Evolutionary conservation across 2,888 invertebrate species (phyloP), one percentile per base, ranked within the genome.

Genomic region (Mactromeris polynyma): DNA sequence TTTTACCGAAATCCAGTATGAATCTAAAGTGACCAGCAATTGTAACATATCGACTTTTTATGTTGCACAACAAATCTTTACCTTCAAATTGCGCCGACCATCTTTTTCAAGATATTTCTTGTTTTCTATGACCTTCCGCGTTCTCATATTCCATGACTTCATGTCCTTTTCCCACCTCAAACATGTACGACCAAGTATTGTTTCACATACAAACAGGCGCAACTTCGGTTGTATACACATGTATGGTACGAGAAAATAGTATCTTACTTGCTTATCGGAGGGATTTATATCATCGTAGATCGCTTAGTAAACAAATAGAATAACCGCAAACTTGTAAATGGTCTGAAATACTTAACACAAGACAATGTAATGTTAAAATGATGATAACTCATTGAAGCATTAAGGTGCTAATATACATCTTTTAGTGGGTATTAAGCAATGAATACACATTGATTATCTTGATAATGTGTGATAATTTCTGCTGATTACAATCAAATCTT

Each of bases 361-460:
- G 36, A 73, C 73, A 33, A 19, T 36, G 19, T 73, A 36, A 33
- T 73, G 19, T 17, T 36, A 73, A 73, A 73, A 26, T 73, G 17
- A 17, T 17, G 33, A 58, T 33, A 51, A 58, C 4, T 40, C 40
- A 77, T n/a, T 83, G 83, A 83, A 73, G 83, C 83, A 73, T 83
- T 73, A 21, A 83, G 83, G 83, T 83, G 83, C 69, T 83, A 83
- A 83, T 83, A 42, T 42, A 42, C 26, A 46, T 69, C 73, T 83
- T 42, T 83, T 73, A 33, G 73, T 6, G 73, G 73, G 31, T 33
- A 73, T 73, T 73, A 73, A 73, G 73, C 73, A 7, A 36, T 73
- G 73, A 73, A 73, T 73, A 36, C 31, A 33, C 36, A 73, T 73
- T 33, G 31, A 36, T 36, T 33, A 26, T 26, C 26, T 26, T 36